A percentile compares a stretch with the other conserved stretches of the same genome.
phyloP scores from a whole-genome alignment of 2,113 vertebrate genomes.

The Salminus brasiliensis region DNA sequence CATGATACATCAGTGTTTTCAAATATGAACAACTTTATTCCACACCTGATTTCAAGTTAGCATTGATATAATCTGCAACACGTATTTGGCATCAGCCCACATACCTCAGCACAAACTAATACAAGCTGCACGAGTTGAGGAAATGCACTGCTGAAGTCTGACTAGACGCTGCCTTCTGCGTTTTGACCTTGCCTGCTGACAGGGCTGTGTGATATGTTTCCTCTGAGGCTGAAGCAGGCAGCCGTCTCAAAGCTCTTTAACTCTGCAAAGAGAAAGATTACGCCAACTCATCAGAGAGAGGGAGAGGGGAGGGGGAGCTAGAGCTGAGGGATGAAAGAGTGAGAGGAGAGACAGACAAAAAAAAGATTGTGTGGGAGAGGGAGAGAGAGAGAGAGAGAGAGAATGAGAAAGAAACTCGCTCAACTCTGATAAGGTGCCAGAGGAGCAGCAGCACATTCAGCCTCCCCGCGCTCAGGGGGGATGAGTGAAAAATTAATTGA shows the following conservation, averaged over 20 bases:
- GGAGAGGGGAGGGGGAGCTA: neutral
- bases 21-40: neutral
- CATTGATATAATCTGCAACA: too few relatives aligned
- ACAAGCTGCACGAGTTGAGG: neutral
- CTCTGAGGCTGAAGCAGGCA: constrained; percentile 63
- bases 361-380: constrained; percentile 64
- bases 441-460: constrained; percentile 18
- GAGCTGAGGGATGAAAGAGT: neutral
- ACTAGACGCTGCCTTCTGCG: constrained; percentile 6
- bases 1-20: neutral
- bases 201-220: constrained; percentile 65
- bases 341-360: neutral
- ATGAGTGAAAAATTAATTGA: constrained; percentile 47
- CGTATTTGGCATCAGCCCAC: constrained; percentile 13
- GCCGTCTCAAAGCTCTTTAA: constrained; percentile 70
- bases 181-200: constrained; percentile 68
- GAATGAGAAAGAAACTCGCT: constrained; percentile 42
- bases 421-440: constrained; percentile 53
- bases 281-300: constrained; percentile 44
- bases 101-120: neutral
- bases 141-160: constrained; percentile 4
- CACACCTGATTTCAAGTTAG: neutral
- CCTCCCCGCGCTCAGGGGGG: constrained; percentile 13
- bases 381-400: constrained; percentile 3
- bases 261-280: constrained; percentile 58